Conservation (phyloP, 2,797 vertebrate genomes). For the Cryptoblepharus egeriae region DNA sequence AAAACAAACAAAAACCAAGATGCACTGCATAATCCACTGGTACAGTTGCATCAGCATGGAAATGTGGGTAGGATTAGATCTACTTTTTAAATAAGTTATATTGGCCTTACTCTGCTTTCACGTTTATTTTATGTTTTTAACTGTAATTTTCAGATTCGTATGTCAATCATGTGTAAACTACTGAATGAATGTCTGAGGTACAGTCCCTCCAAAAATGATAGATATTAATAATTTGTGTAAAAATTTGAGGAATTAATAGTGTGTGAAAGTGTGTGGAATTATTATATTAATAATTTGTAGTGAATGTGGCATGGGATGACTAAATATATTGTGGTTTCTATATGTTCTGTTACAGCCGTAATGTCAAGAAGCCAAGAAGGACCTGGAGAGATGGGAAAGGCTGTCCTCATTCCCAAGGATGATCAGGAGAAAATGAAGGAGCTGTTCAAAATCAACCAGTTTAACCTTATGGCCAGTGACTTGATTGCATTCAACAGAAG, state of each 20-base stretch:
- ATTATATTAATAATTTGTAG: no score
- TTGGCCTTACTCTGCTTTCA: not conserved
- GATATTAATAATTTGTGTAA: not conserved
- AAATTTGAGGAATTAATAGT: no score
- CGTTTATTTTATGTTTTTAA: not conserved
- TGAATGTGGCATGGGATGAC: fast-evolving
- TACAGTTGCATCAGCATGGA: no score
- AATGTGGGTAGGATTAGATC: no score
- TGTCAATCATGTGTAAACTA: no score
- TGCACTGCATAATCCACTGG: no score
- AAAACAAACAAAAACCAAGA: no score
- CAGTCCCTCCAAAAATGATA: not conserved
- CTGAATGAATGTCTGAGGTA: not conserved
- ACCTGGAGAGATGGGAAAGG: conserved; percentile 96
- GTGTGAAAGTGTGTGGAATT: no score
- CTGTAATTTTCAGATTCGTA: no score
- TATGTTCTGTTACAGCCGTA: conserved; percentile 81
- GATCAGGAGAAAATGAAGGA: conserved; percentile 99
- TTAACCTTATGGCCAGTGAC: conserved; percentile 98
- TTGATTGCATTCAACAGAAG: conserved; percentile 96
- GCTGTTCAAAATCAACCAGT: conserved; percentile 99
- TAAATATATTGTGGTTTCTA: not conserved
- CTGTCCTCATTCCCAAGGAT: conserved; percentile 91
- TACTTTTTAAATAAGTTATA: not conserved
- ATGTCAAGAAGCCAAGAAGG: conserved; percentile 95